Evolutionary conservation across 2,113 vertebrate genomes (phyloP), one percentile per base, ranked within the genome.

Genomic region (Halcyon malimbica): DNA sequence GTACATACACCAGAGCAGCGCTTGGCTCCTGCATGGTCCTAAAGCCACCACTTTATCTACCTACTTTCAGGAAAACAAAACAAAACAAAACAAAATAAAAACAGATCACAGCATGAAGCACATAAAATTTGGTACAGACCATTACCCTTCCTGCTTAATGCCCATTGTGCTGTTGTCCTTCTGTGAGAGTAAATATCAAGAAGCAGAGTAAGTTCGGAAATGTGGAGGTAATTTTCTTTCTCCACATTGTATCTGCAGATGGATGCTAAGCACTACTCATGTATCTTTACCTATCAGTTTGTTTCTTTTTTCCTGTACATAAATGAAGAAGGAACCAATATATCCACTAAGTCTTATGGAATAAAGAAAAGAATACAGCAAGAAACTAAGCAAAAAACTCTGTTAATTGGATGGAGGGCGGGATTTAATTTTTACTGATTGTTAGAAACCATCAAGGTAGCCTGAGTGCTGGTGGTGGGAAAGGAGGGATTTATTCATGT

Each of bases 41-140:
- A 79, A 71, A 94, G 37, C 44, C 86, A 76, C 53, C 50, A 16
- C 57, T 81, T 65, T 26, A 16, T 78, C 75, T 60, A 2, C 74
- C 62, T 75, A 31, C 65, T 93, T 57, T 28, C 56, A 67, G 46
- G 44, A 17, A 3, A 10, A 46, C 70, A 59, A 41, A 54, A 53
- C 17, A 50, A 24, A n/a, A 25, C 50, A 50, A 50, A 50, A 50
- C 48, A 50, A 50, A 50, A 20, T 14, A 44, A 44, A 46, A 46
- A 20, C 50, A 87, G 67, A 68, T 24, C 82, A 73, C 9, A 24
- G 31, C 63, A 80, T 44, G 39, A 81, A 94, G 80, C 77, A 69
- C 57, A 69, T 92, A 79, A 89, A 82, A 84, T 85, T 82, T 89
- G 92, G 62, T 77, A 94, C 73, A 93, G 80, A 71, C 89, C 89